Conservation (phyloP, 2,113 vertebrate genomes). For the Rhinopomastus cyanomelas region DNA sequence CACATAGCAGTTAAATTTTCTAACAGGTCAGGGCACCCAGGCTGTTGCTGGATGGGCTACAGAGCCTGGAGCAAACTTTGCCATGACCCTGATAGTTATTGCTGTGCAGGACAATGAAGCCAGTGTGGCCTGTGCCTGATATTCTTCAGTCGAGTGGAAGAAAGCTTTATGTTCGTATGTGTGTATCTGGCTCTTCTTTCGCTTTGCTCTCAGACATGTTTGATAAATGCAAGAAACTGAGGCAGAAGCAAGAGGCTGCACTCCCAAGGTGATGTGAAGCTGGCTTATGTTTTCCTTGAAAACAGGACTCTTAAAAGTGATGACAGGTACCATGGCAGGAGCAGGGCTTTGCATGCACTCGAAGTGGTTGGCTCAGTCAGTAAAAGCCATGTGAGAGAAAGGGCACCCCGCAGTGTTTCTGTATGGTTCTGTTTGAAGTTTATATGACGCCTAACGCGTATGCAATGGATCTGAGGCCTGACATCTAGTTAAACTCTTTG, state of each 20-base stretch:
- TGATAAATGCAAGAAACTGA: not conserved
- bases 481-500: slow-evolving; percentile 75
- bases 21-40: not conserved
- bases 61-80: not conserved
- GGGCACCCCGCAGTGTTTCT: not conserved
- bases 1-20: not conserved
- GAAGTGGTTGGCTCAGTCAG: slow-evolving; percentile 33
- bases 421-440: slow-evolving; percentile 3
- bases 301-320: not conserved
- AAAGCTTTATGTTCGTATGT: not conserved
- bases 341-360: slow-evolving; percentile 12
- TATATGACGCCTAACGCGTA: slow-evolving; percentile 16
- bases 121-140: not conserved
- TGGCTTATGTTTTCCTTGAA: not conserved
- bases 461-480: slow-evolving; percentile 69
- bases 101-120: not conserved
- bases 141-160: not conserved
- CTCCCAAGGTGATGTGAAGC: not conserved
- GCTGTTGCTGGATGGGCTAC: not conserved
- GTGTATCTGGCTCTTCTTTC: not conserved
- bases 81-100: not conserved
- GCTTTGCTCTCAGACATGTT: not conserved
- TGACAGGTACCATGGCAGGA: slow-evolving; percentile 9
- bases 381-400: slow-evolving; percentile 22
- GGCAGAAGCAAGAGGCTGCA: not conserved